These are phyloP conservation scores for Cacoxenus indagator DNA, from an alignment of 2,888 invertebrate genomes.

Conservation along the genomic window DNA sequence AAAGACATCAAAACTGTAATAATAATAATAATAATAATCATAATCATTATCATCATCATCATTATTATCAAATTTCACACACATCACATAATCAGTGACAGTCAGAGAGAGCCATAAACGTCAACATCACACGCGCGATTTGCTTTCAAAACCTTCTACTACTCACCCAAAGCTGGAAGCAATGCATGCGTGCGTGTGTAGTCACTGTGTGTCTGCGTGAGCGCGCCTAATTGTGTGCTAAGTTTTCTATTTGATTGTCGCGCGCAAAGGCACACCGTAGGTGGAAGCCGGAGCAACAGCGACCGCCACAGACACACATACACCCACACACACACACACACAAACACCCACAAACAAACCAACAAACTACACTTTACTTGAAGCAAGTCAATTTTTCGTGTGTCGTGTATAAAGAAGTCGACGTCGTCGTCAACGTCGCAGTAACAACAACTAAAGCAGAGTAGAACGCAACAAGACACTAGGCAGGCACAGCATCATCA, in stretches of 20 bases:
- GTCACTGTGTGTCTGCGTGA: conserved; percentile 26
- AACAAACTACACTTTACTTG: background rate
- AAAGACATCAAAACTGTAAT: no score
- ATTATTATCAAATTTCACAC: background rate
- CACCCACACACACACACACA: background rate
- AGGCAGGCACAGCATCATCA: background rate
- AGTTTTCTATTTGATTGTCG: conserved; percentile 58
- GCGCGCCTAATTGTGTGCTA: conserved; percentile 53
- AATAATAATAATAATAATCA: background rate
- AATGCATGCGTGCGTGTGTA: conserved; percentile 1
- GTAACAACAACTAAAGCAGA: no score
- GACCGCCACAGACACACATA: background rate
- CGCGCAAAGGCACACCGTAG: conserved; percentile 28
- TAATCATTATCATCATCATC: background rate
- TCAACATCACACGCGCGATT: background rate
- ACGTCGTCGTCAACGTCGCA: background rate
- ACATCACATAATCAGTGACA: no score
- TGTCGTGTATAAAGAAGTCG: no score
- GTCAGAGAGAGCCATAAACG: background rate
- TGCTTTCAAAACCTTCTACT: background rate
- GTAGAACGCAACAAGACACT: no score
- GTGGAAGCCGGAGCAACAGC: background rate
- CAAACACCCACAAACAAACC: background rate
- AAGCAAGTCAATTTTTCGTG: background rate
- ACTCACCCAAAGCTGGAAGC: background rate